Evolutionary conservation across 2,797 vertebrate species (phyloP).

Genomic region (Macropodus opercularis): DNA sequence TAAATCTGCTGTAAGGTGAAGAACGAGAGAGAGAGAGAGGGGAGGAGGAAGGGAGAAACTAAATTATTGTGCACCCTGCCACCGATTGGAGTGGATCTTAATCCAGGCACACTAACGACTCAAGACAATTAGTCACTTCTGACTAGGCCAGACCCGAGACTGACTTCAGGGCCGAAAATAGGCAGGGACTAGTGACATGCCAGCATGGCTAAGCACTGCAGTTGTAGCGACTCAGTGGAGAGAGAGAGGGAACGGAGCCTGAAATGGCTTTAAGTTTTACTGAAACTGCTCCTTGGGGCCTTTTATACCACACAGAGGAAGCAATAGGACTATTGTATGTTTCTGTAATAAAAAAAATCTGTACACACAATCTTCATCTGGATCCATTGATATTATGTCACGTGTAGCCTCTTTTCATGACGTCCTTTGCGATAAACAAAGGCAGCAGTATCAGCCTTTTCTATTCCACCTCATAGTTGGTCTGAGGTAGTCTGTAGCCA

Average conservation of each 20-base stretch:
- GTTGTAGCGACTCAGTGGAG: slow-evolving; percentile 41
- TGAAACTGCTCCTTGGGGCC: slow-evolving; percentile 26
- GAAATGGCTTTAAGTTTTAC: slow-evolving; percentile 45
- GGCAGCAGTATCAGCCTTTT: slow-evolving; percentile 16
- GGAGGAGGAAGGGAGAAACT: slow-evolving; percentile 47
- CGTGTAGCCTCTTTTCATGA: background rate
- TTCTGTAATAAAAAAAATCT: too few relatives aligned
- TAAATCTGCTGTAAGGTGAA: slow-evolving; percentile 76
- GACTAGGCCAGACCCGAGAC: slow-evolving; percentile 69
- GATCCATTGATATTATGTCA: slow-evolving; percentile 5
- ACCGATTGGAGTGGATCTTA: slow-evolving; percentile 74
- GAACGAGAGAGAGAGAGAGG: slow-evolving; percentile 42
- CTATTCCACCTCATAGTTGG: slow-evolving; percentile 28
- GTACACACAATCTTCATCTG: background rate
- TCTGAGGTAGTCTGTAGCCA: slow-evolving; percentile 33
- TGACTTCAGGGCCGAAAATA: slow-evolving; percentile 61
- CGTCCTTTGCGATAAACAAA: slow-evolving; percentile 27
- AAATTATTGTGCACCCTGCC: slow-evolving; percentile 79
- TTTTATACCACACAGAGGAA: slow-evolving; percentile 16
- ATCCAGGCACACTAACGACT: slow-evolving; percentile 73
- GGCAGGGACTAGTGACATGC: slow-evolving; percentile 33
- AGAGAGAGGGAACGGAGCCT: slow-evolving; percentile 31
- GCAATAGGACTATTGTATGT: slow-evolving; percentile 29
- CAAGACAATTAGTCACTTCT: slow-evolving; percentile 82
- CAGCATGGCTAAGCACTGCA: slow-evolving; percentile 53